Evolutionary conservation across 2,888 invertebrate species (phyloP).

Genomic region (Lithophane leautieri): DNA sequence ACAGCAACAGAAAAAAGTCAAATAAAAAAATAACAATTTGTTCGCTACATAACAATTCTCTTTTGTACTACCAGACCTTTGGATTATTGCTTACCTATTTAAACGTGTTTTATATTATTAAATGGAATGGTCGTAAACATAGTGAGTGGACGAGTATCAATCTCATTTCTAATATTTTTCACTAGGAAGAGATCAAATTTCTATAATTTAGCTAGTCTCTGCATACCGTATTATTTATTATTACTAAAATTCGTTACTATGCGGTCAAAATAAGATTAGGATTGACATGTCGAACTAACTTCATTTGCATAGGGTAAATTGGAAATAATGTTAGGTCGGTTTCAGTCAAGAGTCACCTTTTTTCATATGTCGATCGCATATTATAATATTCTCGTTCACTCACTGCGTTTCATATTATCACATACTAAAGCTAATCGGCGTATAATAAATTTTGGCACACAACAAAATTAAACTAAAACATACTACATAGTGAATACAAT

Average conservation of each 20-base stretch:
- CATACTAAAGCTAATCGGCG: slow-evolving; percentile 40
- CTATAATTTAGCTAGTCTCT: slow-evolving; percentile 14
- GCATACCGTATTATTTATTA: neutral
- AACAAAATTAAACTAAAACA: slow-evolving; percentile 47
- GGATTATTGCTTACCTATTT: slow-evolving; percentile 60
- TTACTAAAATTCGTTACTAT: slow-evolving; percentile 11
- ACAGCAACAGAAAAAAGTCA: slow-evolving; percentile 35
- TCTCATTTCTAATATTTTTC: neutral
- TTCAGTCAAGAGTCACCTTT: neutral
- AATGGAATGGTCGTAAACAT: slow-evolving; percentile 37
- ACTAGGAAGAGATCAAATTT: slow-evolving; percentile 37
- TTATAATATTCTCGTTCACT: slow-evolving; percentile 15
- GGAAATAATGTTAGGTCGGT: neutral
- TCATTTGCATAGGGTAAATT: neutral
- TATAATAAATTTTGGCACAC: slow-evolving; percentile 60
- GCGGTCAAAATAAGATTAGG: slow-evolving; percentile 7
- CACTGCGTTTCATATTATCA: slow-evolving; percentile 22
- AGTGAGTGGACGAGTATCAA: slow-evolving; percentile 33
- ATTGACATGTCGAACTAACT: neutral
- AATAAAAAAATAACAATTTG: slow-evolving; percentile 61
- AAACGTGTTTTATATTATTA: slow-evolving; percentile 9
- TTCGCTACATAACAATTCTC: slow-evolving; percentile 55
- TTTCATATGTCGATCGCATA: slow-evolving; percentile 20
- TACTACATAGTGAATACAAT: slow-evolving; percentile 12
- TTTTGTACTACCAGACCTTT: slow-evolving; percentile 72